Base-by-base conservation (phyloP, 2,113 vertebrate genomes). In the Suncus etruscus region DNA sequence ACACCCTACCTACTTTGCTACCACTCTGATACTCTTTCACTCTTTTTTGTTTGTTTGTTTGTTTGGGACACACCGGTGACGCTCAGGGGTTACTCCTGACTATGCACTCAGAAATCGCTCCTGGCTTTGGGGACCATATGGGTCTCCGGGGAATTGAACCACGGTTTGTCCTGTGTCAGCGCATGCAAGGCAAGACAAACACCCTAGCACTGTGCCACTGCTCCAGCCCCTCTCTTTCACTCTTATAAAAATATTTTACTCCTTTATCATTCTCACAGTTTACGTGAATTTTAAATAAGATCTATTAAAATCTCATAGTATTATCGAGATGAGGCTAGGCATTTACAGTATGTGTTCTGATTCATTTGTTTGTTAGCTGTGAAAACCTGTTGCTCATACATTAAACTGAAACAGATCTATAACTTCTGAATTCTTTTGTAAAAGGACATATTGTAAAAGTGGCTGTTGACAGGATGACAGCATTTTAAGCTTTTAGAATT, bases 401-500 rank as follows among this genome's bases (percentile, higher is more conserved):
- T 95, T 95, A 65, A 73, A 93, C 88, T 97, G 85, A 85, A 82
- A 69, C 12, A 83, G 54, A 68, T 79, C 89, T 75, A 85, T 91
- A 89, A 74, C 82, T 90, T 91, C 91, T 93, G 93, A 70, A 58
- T 87, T 89, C 50, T 87, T 86, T 50, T 69, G 87, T 78, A 94
- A 76, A 95, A 83, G 48, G 78, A 74, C n/a, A 94, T 47, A 90
- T 68, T 87, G 54, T 82, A 93, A 83, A 79, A 65, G 86, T 83
- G 61, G 39, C 68, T 83, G 7, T 93, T 96, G 94, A 88, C 54
- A 90, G 83, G 54, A 92, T 96, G 95, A 83, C 75, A 94, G 87
- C 39, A 89, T 91, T 97, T 95, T 87, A 83, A 16, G 7, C 61
- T 92, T 94, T 94, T 92, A 83, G 22, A 89, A 87, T 91, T 78